phyloP scores from a whole-genome alignment of 2,888 invertebrate genomes.

The Micoletzkya japonica region DNA sequence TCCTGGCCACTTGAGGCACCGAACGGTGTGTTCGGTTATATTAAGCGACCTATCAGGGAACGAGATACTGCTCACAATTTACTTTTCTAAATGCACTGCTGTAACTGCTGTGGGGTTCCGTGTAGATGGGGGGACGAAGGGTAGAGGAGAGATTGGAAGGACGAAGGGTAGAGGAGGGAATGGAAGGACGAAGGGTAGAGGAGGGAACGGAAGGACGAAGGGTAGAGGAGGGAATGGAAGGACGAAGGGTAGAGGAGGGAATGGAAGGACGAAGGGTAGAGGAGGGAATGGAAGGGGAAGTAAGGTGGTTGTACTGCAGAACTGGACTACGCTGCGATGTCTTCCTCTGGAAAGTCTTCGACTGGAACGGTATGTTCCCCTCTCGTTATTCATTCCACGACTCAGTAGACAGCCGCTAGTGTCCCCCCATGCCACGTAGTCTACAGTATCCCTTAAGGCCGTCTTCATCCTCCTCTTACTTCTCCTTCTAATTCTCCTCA shows the following conservation, averaged over 20 bases:
- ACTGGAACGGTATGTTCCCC: not conserved
- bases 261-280: not conserved
- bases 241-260: not conserved
- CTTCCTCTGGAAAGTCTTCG: not conserved
- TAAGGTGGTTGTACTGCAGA: not conserved
- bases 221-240: no score
- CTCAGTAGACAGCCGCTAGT: not conserved
- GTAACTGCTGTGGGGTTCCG: no score
- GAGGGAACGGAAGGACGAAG: no score
- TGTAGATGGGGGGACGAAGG: no score
- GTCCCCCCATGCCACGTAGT: not conserved
- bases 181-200: no score
- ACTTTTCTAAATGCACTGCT: no score
- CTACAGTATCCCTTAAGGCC: constrained; percentile 2
- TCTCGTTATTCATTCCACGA: not conserved
- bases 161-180: no score
- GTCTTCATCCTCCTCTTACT: constrained; percentile 24
- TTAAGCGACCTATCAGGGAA: no score
- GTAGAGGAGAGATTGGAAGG: no score
- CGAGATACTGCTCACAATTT: no score
- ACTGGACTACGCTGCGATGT: constrained; percentile 26
- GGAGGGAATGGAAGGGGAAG: not conserved
- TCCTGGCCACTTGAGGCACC: no score
- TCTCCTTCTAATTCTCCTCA: constrained; percentile 29
- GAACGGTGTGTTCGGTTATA: no score